Evolutionary conservation across 2,113 vertebrate species (phyloP), one percentile per base, ranked within the genome.

Genomic region (Alexandromys fortis): DNA sequence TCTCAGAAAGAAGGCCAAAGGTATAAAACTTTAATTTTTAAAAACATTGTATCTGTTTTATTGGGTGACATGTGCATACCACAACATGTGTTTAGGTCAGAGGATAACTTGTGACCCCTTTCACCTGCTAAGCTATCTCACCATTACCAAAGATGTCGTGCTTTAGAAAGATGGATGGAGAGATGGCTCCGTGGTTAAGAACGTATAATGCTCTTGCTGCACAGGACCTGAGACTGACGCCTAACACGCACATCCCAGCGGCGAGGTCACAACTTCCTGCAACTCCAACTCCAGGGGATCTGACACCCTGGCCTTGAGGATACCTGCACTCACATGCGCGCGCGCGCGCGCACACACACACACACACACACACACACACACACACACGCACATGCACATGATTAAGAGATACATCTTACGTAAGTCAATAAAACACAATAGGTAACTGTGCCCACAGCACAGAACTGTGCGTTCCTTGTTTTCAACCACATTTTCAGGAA

Each of bases 361-460:
- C 11, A 81, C 35, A 82, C 78, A 38, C 35, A 42, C n/a, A n/a
- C n/a, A n/a, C n/a, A n/a, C n/a, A 14, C 16, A 58, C 7, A 81
- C 8, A n/a, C 11, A 81, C 11, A 81, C 35, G 58, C 78, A 38
- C 35, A 42, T 24, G 8, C 13, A 13, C 78, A 81, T n/a, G 55
- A 55, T 81, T 81, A 35, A 81, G 19, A 83, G 52, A 42, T 1
- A 24, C 78, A 55, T 63, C 55, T 58, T 58, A 58, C 81, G 14
- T 72, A 90, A 95, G 91, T 87, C 58, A 95, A 79, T 93, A 90
- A 96, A 92, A 81, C 49, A 94, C 89, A 63, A 89, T 85, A 90
- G 42, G 38, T 22, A 90, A 94, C 94, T 14, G 65, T 93, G 19
- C 30, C 28, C 86, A 92, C 90, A 92, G 55, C 49, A 28, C n/a